phyloP scores from a whole-genome alignment of 2,113 vertebrate genomes.

The Pandion haliaetus region DNA sequence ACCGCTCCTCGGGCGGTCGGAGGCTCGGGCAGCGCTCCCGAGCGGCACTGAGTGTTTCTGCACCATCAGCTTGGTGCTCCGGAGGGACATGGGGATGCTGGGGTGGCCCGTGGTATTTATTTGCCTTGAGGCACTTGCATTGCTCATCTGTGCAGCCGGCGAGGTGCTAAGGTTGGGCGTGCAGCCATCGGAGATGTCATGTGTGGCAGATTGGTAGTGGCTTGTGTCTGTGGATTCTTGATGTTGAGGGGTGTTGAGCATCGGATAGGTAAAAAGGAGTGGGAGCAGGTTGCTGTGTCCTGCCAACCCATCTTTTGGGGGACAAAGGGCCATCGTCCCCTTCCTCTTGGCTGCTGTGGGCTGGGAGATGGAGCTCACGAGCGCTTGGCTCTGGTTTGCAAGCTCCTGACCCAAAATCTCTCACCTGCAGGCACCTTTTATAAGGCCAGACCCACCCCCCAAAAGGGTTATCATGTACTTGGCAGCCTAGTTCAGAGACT shows the following conservation, averaged over 20 bases:
- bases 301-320: background rate
- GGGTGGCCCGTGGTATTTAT: background rate
- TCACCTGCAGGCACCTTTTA: background rate
- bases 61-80: rapidly evolving
- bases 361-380: background rate
- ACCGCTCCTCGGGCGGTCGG: background rate
- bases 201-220: background rate
- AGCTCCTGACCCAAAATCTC: background rate
- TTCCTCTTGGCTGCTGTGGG: background rate
- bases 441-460: background rate
- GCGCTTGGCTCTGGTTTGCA: background rate
- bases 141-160: rapidly evolving
- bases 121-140: background rate
- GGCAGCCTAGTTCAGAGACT: background rate
- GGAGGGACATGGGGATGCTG: background rate
- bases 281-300: background rate
- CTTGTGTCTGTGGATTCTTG: background rate
- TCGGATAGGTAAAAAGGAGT: background rate
- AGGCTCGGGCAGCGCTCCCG: background rate
- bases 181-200: rapidly evolving
- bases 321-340: rapidly evolving
- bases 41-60: background rate
- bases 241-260: background rate
- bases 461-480: rapidly evolving
- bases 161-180: background rate